phyloP scores from a whole-genome alignment of 1,140 invertebrate genomes.

The Caerostris extrusa region DNA sequence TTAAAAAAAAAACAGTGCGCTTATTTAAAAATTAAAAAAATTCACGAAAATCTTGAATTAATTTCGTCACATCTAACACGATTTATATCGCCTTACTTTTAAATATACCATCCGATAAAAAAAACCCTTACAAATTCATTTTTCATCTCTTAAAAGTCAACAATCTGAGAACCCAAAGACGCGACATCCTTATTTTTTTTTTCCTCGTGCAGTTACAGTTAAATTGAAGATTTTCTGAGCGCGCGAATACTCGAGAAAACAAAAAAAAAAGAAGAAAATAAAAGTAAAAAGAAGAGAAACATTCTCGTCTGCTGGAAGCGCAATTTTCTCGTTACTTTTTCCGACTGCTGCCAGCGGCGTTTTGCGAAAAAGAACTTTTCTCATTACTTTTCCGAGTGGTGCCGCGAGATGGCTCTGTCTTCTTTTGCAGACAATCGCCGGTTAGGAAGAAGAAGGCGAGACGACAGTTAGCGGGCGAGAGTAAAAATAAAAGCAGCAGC shows the following conservation, averaged over 20 bases:
- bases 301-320: neutral
- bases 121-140: neutral
- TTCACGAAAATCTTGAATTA: neutral
- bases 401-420: slow-evolving; percentile 33
- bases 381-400: slow-evolving; percentile 18
- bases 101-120: neutral
- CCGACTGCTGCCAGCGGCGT: slow-evolving; percentile 12
- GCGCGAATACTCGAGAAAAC: neutral
- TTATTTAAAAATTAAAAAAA: neutral
- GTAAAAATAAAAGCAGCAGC: neutral
- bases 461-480: neutral
- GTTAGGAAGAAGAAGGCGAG: neutral
- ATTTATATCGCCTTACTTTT: neutral
- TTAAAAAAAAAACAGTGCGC: neutral
- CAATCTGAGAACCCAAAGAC: neutral
- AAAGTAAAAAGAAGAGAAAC: neutral
- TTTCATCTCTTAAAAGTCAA: neutral
- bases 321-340: slow-evolving; percentile 22
- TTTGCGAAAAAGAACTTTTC: slow-evolving; percentile 35
- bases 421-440: slow-evolving; percentile 27
- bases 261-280: neutral
- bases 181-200: neutral
- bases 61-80: neutral
- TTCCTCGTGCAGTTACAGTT: neutral
- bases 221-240: neutral